Percentiles rank a stretch among this genome's conserved stretches.
Evolutionary conservation across 2,797 vertebrate species (phyloP).

Genomic region (Eremophila alpestris): DNA sequence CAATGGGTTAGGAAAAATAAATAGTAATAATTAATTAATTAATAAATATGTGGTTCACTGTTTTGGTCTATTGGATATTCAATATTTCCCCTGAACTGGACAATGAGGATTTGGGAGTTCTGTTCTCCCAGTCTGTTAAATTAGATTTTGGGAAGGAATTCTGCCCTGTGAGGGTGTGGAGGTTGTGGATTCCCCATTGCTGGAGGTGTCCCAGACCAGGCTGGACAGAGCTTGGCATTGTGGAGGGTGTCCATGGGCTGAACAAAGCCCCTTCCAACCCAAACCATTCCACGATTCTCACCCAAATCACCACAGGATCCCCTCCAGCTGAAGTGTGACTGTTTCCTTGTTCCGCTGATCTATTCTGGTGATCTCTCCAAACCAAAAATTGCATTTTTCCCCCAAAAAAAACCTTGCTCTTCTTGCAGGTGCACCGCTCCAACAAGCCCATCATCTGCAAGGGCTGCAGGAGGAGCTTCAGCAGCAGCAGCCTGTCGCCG

Average conservation of each 20-base stretch:
- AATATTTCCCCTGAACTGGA: background rate
- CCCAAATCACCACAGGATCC: accelerated
- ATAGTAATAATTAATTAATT: too few relatives aligned
- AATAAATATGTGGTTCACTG: too few relatives aligned
- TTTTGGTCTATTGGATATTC: too few relatives aligned
- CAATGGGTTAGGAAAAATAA: too few relatives aligned
- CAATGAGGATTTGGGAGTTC: background rate
- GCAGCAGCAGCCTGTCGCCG: slow-evolving; percentile 84
- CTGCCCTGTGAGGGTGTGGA: background rate
- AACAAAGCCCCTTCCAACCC: background rate
- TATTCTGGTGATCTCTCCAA: background rate
- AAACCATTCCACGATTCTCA: background rate
- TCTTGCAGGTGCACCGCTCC: slow-evolving; percentile 89
- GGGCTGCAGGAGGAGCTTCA: slow-evolving; percentile 90
- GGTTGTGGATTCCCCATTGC: background rate
- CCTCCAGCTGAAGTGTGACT: accelerated
- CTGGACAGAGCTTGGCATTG: accelerated
- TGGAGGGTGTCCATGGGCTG: background rate
- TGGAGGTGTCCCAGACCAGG: background rate
- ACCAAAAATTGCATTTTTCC: too few relatives aligned
- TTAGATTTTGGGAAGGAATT: background rate
- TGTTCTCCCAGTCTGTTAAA: accelerated
- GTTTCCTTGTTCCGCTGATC: background rate
- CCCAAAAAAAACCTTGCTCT: background rate
- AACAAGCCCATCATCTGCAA: slow-evolving; percentile 94